phyloP scores from a whole-genome alignment of 2,113 vertebrate genomes.

The Pungitius pungitius region DNA sequence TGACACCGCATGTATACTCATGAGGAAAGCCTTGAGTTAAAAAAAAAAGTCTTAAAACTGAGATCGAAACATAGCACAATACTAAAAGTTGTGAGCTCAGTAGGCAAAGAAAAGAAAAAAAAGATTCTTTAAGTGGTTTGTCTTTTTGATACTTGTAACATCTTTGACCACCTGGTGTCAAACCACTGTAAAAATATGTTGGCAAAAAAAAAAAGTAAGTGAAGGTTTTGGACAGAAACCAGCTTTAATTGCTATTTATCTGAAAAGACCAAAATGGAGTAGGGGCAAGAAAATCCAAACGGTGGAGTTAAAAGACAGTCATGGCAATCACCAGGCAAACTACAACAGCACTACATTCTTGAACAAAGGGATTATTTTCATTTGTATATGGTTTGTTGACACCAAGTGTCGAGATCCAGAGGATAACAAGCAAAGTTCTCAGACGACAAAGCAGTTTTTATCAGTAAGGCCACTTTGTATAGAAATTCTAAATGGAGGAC shows the following conservation, averaged over 20 bases:
- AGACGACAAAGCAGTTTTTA: constrained; percentile 81
- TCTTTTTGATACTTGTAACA: constrained; percentile 19
- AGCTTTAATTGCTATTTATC: constrained; percentile 64
- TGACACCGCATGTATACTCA: not conserved
- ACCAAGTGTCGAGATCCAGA: constrained; percentile 78
- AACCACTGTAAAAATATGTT: constrained; percentile 39
- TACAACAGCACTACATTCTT: constrained; percentile 83
- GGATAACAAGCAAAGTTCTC: constrained; percentile 76
- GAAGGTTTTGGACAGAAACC: constrained; percentile 53
- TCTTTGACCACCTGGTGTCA: constrained; percentile 17
- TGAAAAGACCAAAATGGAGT: constrained; percentile 48
- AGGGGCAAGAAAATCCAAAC: constrained; percentile 59
- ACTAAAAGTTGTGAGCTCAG: constrained; percentile 10
- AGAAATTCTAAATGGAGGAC: constrained; percentile 85
- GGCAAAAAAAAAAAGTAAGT: not conserved
- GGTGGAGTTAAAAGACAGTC: constrained; percentile 62
- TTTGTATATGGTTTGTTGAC: constrained; percentile 36
- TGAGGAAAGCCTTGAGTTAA: constrained; percentile 21
- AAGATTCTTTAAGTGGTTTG: constrained; percentile 14
- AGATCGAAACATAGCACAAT: constrained; percentile 28
- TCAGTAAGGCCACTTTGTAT: constrained; percentile 97
- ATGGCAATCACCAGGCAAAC: constrained; percentile 75
- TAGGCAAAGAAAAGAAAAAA: constrained; percentile 26
- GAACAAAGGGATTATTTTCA: constrained; percentile 48
- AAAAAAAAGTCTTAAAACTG: constrained; percentile 38